Percentiles rank a stretch among this genome's conserved stretches.
phyloP scores from a whole-genome alignment of 1,140 invertebrate species.

The Drosophila ironensis region DNA sequence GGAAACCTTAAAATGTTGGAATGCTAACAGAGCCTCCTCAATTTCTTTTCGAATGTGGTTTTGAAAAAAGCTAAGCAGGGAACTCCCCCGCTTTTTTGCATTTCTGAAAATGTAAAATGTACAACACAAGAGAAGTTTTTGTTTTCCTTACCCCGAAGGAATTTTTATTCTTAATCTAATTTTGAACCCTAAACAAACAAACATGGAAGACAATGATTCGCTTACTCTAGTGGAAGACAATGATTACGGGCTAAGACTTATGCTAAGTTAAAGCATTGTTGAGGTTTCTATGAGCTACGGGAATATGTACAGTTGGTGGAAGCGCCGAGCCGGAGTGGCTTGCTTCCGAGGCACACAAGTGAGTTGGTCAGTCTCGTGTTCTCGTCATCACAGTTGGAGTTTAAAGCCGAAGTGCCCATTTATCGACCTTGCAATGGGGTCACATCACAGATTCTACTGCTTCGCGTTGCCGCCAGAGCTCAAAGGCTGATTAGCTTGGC shows the following conservation, averaged over 20 bases:
- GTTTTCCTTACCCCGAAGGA: constrained; percentile 17
- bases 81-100: too few relatives aligned
- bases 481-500: constrained; percentile 7
- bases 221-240: constrained; percentile 70
- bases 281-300: constrained; percentile 11
- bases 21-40: too few relatives aligned
- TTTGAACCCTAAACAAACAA: constrained; percentile 51
- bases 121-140: constrained; percentile 1
- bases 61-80: too few relatives aligned
- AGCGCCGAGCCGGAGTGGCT: neutral
- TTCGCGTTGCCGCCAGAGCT: neutral
- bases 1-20: too few relatives aligned
- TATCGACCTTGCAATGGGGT: constrained; percentile 24
- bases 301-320: constrained; percentile 42
- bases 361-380: constrained; percentile 56
- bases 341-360: constrained; percentile 20
- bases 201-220: constrained; percentile 61
- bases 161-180: constrained; percentile 44
- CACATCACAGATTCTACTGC: constrained; percentile 55
- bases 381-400: constrained; percentile 54
- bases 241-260: constrained; percentile 43
- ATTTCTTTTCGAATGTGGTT: too few relatives aligned
- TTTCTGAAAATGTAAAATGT: too few relatives aligned
- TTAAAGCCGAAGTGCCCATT: constrained; percentile 57
- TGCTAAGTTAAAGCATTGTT: constrained; percentile 28